phyloP scores from a whole-genome alignment of 2,797 vertebrate genomes.

The Neosalanx taihuensis region DNA sequence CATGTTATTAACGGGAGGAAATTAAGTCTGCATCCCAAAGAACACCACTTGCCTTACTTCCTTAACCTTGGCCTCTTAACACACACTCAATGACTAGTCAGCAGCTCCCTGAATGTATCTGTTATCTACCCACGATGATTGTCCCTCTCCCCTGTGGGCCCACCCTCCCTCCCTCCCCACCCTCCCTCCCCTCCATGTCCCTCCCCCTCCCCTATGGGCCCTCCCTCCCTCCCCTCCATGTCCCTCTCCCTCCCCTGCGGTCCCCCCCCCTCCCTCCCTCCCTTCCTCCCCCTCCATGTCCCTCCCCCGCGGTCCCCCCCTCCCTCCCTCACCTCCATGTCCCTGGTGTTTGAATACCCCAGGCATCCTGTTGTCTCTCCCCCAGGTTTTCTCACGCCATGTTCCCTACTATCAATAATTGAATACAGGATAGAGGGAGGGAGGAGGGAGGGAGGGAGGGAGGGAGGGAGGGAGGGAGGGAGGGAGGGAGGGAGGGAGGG shows the following conservation, averaged over 20 bases:
- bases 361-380: constrained; percentile 23
- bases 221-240: neutral
- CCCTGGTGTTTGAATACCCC: neutral
- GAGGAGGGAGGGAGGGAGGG: constrained; percentile 28
- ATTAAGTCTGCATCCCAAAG: neutral
- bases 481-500: constrained; percentile 36
- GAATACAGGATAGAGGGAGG: constrained; percentile 54
- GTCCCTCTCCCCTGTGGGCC: neutral
- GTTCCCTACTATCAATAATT: constrained; percentile 58
- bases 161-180: neutral
- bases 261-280: neutral
- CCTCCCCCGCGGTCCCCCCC: neutral
- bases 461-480: constrained; percentile 19
- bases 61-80: too few relatives aligned
- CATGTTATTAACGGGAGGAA: too few relatives aligned
- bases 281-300: neutral
- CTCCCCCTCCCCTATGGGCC: neutral
- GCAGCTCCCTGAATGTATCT: too few relatives aligned
- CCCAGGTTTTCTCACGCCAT: constrained; percentile 40
- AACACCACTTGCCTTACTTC: too few relatives aligned
- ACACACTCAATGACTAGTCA: too few relatives aligned
- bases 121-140: neutral
- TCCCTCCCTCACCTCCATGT: neutral
- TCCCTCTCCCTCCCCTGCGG: neutral
- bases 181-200: neutral